Percentiles rank a stretch among this genome's conserved stretches.
phyloP scores from a whole-genome alignment of 1,140 invertebrate genomes.

The Sesamia nonagrioides region DNA sequence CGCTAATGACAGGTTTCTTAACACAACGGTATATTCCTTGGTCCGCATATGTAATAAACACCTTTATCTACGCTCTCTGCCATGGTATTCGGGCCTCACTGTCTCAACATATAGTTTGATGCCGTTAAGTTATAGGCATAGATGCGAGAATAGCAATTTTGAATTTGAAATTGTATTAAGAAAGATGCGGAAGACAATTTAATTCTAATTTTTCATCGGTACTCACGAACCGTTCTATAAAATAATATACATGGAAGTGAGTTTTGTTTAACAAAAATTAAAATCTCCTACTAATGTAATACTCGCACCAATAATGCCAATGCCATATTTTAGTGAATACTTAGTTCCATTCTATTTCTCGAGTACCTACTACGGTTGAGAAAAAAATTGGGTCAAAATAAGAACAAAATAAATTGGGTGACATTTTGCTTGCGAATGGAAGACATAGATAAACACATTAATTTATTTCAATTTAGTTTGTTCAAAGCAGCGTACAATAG shows the following conservation, averaged over 20 bases:
- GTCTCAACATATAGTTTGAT: conserved; percentile 1
- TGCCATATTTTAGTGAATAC: no score
- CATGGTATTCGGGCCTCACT: background rate
- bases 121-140: background rate
- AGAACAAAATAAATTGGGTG: background rate
- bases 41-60: conserved; percentile 19
- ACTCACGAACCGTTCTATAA: no score
- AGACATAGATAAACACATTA: background rate
- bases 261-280: no score
- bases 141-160: background rate
- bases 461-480: conserved; percentile 18
- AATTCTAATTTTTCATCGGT: no score
- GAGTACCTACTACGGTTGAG: no score
- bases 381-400: no score
- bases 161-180: background rate
- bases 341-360: no score
- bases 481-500: conserved; percentile 25
- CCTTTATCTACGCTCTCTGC: conserved; percentile 7
- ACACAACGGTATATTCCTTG: conserved; percentile 48
- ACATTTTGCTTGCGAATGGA: background rate
- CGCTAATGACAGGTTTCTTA: conserved; percentile 43
- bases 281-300: no score
- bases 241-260: no score
- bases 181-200: background rate
- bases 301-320: no score